Base-by-base conservation (phyloP, 2,888 invertebrate genomes). In the Neocrepidodera transversa region DNA sequence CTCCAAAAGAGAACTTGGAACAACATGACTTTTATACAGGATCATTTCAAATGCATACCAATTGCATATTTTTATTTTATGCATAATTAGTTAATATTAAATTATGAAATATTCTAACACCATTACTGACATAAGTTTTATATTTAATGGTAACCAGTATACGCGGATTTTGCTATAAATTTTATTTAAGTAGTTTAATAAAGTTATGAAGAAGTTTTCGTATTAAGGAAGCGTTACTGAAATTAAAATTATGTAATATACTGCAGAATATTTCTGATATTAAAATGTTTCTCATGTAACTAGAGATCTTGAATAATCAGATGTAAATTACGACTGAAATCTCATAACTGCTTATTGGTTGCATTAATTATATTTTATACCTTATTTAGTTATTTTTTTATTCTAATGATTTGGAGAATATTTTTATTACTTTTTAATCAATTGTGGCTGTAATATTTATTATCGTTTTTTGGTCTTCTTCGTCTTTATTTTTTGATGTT, bases 91-190 rank as follows among this genome's bases (percentile, higher is more conserved):
- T 11, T 36, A 36, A 36, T 11, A 7, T 36, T 36, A 8, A 36
- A 14, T 36, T 14, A 11, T 10, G 36, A 14, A 14, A 36, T 40
- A 45, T 54, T 54, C 45, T 36, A 45, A 54, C 45, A 50, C 50
- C 36, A 50, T 50, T 50, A 36, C n/a, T n/a, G n/a, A n/a, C 50
- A 23, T 45, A 54, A 54, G 26, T 54, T 54, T 54, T 54, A 54
- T 54, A 54, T 54, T 54, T 36, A n/a, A 45, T 20, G 45, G 45
- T 54, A 54, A 54, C 35, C 17, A 54, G 53, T 13, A 23, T 54
- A 26, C 10, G 35, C 53, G 45, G 36, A 35, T 54, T 54, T 45
- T 26, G 45, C 53, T 23, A 45, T 54, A 36, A 54, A 45, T 54
- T 45, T 35, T 45, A 14, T 45, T 35, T 53, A 14, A 10, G 50